phyloP scores from a whole-genome alignment of 2,113 vertebrate genomes.

The Vulpes vulpes region DNA sequence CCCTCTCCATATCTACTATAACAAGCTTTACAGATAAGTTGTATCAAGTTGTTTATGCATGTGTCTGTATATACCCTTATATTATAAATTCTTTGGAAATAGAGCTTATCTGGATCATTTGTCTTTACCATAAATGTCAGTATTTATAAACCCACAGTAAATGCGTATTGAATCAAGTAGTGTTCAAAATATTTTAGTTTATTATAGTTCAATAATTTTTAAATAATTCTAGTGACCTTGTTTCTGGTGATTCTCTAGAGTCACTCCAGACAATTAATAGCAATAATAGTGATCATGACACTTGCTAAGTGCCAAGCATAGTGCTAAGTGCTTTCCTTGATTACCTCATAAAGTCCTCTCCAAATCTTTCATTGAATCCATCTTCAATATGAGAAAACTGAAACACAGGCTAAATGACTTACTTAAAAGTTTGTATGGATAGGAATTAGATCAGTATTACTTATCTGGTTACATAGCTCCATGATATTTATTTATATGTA shows the following conservation, averaged over 20 bases:
- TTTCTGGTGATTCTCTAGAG: neutral
- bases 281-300: neutral
- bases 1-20: neutral
- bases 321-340: neutral
- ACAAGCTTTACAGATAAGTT: neutral
- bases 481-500: neutral
- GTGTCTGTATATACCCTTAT: neutral
- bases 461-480: neutral
- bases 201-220: neutral
- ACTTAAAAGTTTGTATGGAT: neutral
- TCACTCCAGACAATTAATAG: neutral
- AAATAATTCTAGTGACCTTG: neutral
- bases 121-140: neutral
- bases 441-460: neutral
- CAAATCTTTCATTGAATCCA: neutral
- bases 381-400: neutral
- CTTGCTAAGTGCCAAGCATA: neutral
- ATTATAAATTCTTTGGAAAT: neutral
- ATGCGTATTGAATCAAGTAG: neutral
- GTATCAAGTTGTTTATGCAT: neutral
- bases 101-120: neutral
- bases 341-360: conserved; percentile 28
- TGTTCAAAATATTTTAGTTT: neutral
- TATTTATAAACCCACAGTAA: neutral
- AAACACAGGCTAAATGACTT: neutral